Conservation (phyloP, 2,797 vertebrate species). For the Otus scops region DNA sequence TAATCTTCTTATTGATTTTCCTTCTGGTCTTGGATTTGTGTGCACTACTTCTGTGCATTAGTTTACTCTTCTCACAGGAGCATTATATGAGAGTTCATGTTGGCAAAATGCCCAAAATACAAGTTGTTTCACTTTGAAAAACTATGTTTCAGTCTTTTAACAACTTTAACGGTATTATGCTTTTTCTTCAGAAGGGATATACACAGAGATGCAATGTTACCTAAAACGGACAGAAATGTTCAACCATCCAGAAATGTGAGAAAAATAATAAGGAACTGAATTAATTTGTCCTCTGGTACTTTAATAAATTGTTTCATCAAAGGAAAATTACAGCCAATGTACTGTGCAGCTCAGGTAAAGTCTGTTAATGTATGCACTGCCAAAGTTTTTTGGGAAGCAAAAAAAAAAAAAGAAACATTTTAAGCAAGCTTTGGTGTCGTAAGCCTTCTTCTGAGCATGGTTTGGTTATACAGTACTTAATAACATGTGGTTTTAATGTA, state of each 20-base stretch:
- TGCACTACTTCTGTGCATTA: not conserved
- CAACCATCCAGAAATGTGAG: not conserved
- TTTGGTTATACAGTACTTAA: conserved; percentile 41
- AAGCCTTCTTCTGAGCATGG: not conserved
- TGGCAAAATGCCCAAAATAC: not conserved
- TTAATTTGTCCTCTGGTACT: not conserved
- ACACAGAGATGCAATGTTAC: not conserved
- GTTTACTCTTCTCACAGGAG: not conserved
- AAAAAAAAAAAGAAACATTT: not conserved
- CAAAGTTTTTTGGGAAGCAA: not conserved
- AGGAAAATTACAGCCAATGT: not conserved
- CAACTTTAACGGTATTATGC: not conserved
- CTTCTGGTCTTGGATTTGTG: not conserved
- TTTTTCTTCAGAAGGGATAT: not conserved
- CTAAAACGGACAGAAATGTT: not conserved
- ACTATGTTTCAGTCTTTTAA: not conserved
- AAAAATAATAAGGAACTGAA: not conserved
- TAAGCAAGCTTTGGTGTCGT: conserved; percentile 5
- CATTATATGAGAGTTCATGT: not conserved
- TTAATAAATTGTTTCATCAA: not conserved
- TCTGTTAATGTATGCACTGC: not conserved
- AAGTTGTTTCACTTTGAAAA: not conserved
- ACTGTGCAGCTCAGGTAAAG: not conserved
- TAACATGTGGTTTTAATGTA: conserved; percentile 69
- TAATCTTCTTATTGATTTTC: not conserved